Evolutionary conservation across 92 coral and sea anemone species (phyloP), one percentile per base, ranked within the genome.

Genomic region (Muricea muricata): DNA sequence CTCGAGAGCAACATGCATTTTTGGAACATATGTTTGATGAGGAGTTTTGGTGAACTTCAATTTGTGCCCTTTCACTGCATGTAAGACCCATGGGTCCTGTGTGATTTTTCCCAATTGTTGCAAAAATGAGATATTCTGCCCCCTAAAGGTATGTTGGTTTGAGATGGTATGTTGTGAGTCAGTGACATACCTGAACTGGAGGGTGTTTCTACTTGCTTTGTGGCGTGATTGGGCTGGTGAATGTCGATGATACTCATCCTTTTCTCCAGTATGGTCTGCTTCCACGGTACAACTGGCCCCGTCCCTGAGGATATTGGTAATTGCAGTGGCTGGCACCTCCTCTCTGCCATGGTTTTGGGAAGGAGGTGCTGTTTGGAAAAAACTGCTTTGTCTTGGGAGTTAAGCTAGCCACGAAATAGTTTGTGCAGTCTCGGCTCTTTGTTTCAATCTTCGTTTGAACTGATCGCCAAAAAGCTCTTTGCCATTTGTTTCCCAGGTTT

Each of bases 381-480:
- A 55, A 55, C 28, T 18, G 65, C 28, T 37, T 37, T 37, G 42
- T 9, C 42, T 37, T 24, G 42, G 32, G 7, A 25, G 32, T 31
- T 11, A 48, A 18, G 21, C 56, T 12, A 48, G 21, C 17, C 17
- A 18, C 15, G 42, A 37, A 37, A 37, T 37, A 37, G 42, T 37
- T 37, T 9, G 42, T 73, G 31, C 63, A 73, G 79, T 42, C 57
- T 32, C 60, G 25, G 79, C 24, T 54, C 1, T 9, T 77, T 77
- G 56, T 68, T 46, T 77, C 42, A 37, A 55, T 55, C 85, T 57
- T 55, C 52, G 55, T 37, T 88, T 75, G 24, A 88, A 88, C 63
- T 78, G 39, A 14, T 67, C n/a, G 3, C 85, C 75, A 78, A 88
- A 84, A 26, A 88, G 89, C 15, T 88, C 80, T 81, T 84, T 65